Evolutionary conservation across 2,113 vertebrate species (phyloP).

Genomic region (Neomonachus schauinslandi): DNA sequence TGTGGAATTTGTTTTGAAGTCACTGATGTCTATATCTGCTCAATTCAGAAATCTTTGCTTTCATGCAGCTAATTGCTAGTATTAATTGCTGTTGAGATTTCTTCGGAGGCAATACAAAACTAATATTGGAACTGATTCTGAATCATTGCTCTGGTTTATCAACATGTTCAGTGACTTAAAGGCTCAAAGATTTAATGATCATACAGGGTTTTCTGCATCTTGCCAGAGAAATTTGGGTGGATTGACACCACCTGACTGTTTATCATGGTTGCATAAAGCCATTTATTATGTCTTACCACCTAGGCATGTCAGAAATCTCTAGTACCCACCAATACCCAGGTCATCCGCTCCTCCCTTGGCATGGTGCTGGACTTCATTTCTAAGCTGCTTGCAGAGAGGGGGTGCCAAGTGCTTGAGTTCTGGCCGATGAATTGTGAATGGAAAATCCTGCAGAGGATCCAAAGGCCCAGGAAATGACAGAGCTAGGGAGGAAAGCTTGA

Average conservation of each 20-base stretch:
- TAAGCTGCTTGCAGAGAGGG: not conserved
- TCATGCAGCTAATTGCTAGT: not conserved
- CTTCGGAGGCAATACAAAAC: not conserved
- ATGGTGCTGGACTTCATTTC: not conserved
- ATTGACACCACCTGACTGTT: not conserved
- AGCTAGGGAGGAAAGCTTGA: not conserved
- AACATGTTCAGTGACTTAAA: not conserved
- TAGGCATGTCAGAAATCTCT: not conserved
- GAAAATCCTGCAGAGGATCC: not conserved
- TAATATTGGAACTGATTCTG: not conserved
- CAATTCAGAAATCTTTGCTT: constrained; percentile 11
- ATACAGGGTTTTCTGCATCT: not conserved
- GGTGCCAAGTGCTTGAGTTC: not conserved
- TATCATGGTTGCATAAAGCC: not conserved
- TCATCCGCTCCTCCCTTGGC: not conserved
- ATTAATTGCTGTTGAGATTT: not conserved
- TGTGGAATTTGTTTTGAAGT: constrained; percentile 66
- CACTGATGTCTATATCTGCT: not conserved
- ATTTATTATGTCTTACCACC: not conserved
- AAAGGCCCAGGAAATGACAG: not conserved
- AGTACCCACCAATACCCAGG: too few relatives aligned
- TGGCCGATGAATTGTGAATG: not conserved
- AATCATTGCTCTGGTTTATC: not conserved
- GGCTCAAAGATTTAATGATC: not conserved
- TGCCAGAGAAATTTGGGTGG: not conserved